These are phyloP conservation scores for Pseudomugil tenellus DNA, from an alignment of 2,797 vertebrate genomes.

Conservation along the genomic window DNA sequence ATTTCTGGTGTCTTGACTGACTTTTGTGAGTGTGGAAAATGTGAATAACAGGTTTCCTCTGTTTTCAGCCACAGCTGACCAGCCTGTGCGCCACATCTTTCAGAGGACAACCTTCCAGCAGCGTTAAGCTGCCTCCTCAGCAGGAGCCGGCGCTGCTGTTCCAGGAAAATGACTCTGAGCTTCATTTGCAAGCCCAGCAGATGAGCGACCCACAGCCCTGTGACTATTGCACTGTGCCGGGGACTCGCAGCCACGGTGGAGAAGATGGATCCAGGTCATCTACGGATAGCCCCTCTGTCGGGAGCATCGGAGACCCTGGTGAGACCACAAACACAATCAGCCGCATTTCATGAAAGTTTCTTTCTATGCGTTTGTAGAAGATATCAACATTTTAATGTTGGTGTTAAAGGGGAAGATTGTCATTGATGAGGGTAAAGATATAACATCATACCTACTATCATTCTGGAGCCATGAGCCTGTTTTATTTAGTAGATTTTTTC, in stretches of 20 bases:
- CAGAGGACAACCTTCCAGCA: slow-evolving; percentile 62
- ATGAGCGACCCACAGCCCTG: slow-evolving; percentile 28
- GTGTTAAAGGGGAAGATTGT: no score
- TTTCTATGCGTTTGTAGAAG: no score
- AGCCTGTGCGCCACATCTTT: slow-evolving; percentile 77
- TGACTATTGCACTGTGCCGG: not conserved
- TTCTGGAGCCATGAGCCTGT: no score
- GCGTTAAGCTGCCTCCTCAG: slow-evolving; percentile 49
- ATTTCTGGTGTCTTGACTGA: not conserved
- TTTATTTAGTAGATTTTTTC: no score
- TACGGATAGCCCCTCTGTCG: slow-evolving; percentile 83
- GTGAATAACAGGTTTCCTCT: slow-evolving; percentile 5
- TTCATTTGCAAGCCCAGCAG: slow-evolving; percentile 21
- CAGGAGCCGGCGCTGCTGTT: slow-evolving; percentile 60
- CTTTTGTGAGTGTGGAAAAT: not conserved
- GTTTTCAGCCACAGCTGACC: slow-evolving; percentile 78
- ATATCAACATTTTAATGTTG: no score
- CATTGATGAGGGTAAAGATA: no score
- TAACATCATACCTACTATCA: no score
- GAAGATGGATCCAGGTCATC: slow-evolving; percentile 82
- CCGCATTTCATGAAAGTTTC: not conserved
- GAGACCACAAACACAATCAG: slow-evolving; percentile 11
- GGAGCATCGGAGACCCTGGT: slow-evolving; percentile 85
- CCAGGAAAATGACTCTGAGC: slow-evolving; percentile 64
- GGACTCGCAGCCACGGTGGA: slow-evolving; percentile 13